A percentile compares a stretch with the other conserved stretches of the same genome.
Conservation (phyloP, 2,797 vertebrate species). For the Catamblyrhynchus diadema region DNA sequence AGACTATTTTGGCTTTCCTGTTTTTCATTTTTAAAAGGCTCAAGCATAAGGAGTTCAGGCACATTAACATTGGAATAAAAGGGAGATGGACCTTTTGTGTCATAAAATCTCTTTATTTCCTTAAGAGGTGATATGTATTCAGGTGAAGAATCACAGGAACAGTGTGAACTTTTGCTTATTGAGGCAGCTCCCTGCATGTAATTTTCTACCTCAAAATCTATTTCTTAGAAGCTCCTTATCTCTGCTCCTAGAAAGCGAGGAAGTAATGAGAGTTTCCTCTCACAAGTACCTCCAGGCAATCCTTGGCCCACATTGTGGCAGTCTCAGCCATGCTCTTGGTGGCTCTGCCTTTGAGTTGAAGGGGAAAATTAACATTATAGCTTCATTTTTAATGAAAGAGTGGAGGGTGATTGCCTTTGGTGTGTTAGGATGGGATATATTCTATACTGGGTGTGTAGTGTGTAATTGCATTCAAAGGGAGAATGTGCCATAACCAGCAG, state of each 20-base stretch:
- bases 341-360: not conserved
- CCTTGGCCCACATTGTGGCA: rapidly evolving
- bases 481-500: not conserved
- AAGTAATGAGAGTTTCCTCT: not conserved
- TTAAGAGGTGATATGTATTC: not conserved
- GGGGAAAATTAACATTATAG: not conserved
- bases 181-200: not conserved
- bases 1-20: not conserved
- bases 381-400: not conserved
- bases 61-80: not conserved
- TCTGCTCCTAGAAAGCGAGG: not conserved
- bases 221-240: not conserved
- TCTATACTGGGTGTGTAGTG: not conserved
- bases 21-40: not conserved
- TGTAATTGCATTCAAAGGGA: not conserved
- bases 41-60: not conserved
- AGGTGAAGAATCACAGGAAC: not conserved
- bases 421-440: not conserved
- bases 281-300: rapidly evolving
- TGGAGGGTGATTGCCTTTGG: not conserved
- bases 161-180: not conserved
- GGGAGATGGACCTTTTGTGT: not conserved
- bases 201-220: not conserved
- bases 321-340: not conserved
- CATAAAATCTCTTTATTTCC: not conserved